Evolutionary conservation across 2,888 invertebrate species (phyloP), one percentile per base, ranked within the genome.

Genomic region (Dasysyrphus tricinctus): DNA sequence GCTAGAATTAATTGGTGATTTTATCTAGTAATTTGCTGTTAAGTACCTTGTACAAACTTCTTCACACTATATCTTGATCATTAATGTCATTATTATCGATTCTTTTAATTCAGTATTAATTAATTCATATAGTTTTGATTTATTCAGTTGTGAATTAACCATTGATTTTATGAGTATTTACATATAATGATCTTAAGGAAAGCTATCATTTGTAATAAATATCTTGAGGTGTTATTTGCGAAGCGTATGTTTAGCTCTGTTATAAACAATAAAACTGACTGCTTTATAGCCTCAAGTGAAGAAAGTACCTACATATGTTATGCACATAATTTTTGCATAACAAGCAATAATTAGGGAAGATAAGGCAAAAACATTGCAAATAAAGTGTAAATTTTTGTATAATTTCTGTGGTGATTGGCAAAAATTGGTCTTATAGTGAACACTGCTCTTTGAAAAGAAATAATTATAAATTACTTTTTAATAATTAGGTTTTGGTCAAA

Each of bases 11-110:
- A 54, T 4, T n/a, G n/a, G n/a, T 14, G 7, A 32, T 32, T 54
- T 54, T 14, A 54, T 54, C 54, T 29, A 54, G 4, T 42, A 29
- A 61, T 24, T 61, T 42, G 14, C 4, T 24, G 14, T 42, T 61
- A n/a, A 61, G 3, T 24, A 19, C 4, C 14, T 42, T 19, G 37
- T 37, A 24, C 9, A 7, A 32, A 14, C 29, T 29, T 32, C 1
- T 61, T 47, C 6, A 42, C 61, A 61, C 61, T 42, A 42, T 61
- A 42, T 61, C 61, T 61, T 61, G 61, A 42, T 61, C 61, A 42
- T 8, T 59, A 14, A 61, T 42, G 61, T 42, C 61, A 61, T 61
- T 24, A 61, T 61, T 59, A 57, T 39, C 3, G 34, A 37, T 59
- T 24, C 5, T 14, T 12, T 12, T 39, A 9, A 3, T 29, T 32